These are phyloP conservation scores for Chrysolina oricalcia DNA, from an alignment of 2,888 invertebrate species.

Conservation along the genomic window DNA sequence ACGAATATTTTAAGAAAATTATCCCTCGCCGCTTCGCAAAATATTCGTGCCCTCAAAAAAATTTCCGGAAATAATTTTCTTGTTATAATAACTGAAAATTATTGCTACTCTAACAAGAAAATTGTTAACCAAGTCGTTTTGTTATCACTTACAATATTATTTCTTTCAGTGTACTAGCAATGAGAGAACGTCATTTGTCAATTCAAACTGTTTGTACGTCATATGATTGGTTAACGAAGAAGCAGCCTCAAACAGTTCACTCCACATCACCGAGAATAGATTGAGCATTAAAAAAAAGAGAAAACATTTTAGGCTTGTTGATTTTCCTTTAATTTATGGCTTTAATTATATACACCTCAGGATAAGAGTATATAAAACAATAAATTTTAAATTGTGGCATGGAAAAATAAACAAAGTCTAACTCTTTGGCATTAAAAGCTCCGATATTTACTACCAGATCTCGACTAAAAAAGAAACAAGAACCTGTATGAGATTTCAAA, in stretches of 20 bases:
- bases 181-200: too few species aligned
- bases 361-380: conserved; percentile 46
- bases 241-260: neutral
- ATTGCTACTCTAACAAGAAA: too few species aligned
- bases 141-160: too few species aligned
- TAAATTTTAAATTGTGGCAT: conserved; percentile 52
- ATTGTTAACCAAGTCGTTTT: too few species aligned
- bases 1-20: too few species aligned
- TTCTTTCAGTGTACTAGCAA: too few species aligned
- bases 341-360: conserved; percentile 54
- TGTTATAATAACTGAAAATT: too few species aligned
- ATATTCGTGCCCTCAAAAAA: too few species aligned
- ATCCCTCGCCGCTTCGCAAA: too few species aligned
- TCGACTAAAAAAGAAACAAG: conserved; percentile 40
- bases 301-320: conserved; percentile 49
- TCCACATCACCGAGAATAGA: neutral
- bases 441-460: conserved; percentile 51
- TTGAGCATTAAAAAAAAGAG: neutral
- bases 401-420: conserved; percentile 58
- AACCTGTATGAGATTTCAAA: conserved; percentile 48
- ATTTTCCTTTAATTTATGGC: conserved; percentile 57
- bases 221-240: neutral
- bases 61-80: too few species aligned
- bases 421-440: conserved; percentile 52
- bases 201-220: too few species aligned